A percentile compares a stretch with the other conserved stretches of the same genome.
Conservation (phyloP, 2,113 vertebrate genomes). For the Rhinolophus ferrumequinum region DNA sequence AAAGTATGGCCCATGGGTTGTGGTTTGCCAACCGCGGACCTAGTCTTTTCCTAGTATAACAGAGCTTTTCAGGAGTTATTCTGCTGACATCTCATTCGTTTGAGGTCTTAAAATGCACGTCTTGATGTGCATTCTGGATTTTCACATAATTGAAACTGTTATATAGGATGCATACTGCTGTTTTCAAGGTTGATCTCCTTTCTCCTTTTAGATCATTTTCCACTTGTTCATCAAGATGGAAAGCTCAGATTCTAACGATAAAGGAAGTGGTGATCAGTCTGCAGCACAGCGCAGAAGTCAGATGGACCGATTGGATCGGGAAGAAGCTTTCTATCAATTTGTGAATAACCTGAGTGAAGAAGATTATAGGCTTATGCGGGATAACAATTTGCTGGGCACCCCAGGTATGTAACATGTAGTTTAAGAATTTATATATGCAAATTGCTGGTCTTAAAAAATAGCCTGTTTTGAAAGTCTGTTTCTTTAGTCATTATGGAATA, state of each 20-base stretch:
- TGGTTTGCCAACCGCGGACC: neutral
- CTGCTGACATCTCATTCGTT: neutral
- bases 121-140: conserved; percentile 35
- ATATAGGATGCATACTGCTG: neutral
- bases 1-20: neutral
- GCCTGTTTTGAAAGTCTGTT: neutral
- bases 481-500: conserved; percentile 31
- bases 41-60: conserved; percentile 40
- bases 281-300: conserved; percentile 95
- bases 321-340: conserved; percentile 99
- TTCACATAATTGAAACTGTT: conserved; percentile 38
- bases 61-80: conserved; percentile 17
- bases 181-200: conserved; percentile 72
- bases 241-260: conserved; percentile 93
- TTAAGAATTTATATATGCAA: conserved; percentile 44
- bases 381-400: conserved; percentile 98
- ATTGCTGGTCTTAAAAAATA: neutral
- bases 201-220: conserved; percentile 82
- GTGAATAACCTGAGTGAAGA: conserved; percentile 99
- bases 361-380: conserved; percentile 99
- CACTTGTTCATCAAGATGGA: conserved; percentile 91
- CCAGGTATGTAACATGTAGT: conserved; percentile 89
- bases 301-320: conserved; percentile 94
- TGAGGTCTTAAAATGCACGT: conserved; percentile 17
- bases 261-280: conserved; percentile 92